Percentiles rank a stretch among this genome's conserved stretches.
Evolutionary conservation across 2,797 vertebrate species (phyloP).

Genomic region (Oryzias dopingdopingensis): DNA sequence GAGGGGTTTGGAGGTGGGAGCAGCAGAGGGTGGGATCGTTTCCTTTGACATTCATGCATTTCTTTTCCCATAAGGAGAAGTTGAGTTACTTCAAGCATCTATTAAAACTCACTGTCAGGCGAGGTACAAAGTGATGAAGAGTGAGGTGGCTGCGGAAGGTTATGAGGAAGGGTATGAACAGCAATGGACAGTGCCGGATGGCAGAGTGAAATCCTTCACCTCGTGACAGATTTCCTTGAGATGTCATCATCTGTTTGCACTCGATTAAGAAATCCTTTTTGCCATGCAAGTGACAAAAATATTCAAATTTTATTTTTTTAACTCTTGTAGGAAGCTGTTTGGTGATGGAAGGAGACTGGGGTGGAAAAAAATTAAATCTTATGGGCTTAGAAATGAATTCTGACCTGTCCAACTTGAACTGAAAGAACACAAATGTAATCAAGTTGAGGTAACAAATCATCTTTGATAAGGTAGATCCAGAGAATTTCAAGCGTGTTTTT

Average conservation of each 20-base stretch:
- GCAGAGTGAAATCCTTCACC: constrained; percentile 17
- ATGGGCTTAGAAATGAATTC: too few relatives aligned
- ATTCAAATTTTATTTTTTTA: constrained; percentile 10
- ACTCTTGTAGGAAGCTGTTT: neutral
- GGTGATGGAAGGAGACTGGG: too few relatives aligned
- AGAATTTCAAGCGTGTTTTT: too few relatives aligned
- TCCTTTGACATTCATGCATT: constrained; percentile 69
- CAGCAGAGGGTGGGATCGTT: constrained; percentile 50
- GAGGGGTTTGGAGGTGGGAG: constrained; percentile 52
- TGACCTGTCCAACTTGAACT: too few relatives aligned
- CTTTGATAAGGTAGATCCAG: too few relatives aligned
- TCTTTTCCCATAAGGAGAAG: constrained; percentile 59
- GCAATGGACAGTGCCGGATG: constrained; percentile 1
- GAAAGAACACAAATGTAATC: too few relatives aligned
- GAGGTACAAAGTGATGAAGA: constrained; percentile 22
- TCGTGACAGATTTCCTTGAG: constrained; percentile 47
- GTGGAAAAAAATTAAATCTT: too few relatives aligned
- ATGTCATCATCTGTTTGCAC: constrained; percentile 64
- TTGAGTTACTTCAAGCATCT: constrained; percentile 68
- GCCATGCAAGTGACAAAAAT: constrained; percentile 41
- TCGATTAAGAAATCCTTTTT: constrained; percentile 50
- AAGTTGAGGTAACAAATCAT: too few relatives aligned
- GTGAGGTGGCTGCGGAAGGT: constrained; percentile 16
- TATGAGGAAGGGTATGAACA: constrained; percentile 9
- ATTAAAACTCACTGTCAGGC: constrained; percentile 33